These are phyloP conservation scores for Saguinus midas DNA, from an alignment of 2,113 vertebrate genomes.

Conservation along the genomic window DNA sequence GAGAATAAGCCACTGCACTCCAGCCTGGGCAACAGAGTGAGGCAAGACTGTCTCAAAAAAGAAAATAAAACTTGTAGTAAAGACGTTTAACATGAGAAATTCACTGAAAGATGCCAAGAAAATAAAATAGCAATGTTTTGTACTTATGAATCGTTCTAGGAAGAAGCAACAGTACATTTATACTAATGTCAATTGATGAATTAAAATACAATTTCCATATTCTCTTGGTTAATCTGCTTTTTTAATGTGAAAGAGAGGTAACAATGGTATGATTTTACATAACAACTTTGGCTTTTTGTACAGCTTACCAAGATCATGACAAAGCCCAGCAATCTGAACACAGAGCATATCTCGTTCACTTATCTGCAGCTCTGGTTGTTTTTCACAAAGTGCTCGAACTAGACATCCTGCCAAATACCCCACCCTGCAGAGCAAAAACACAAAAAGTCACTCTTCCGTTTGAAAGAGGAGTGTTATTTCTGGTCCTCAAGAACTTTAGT, in stretches of 20 bases:
- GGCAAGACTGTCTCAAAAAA: background rate
- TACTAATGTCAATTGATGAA: background rate
- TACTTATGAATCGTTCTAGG: background rate
- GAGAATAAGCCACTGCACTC: too few species aligned
- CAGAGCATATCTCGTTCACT: slow-evolving; percentile 90
- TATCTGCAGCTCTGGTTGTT: slow-evolving; percentile 92
- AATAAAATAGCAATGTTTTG: background rate
- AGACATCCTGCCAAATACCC: slow-evolving; percentile 91
- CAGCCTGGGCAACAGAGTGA: too few species aligned
- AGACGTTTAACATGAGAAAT: background rate
- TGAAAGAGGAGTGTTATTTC: background rate
- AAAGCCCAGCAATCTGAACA: slow-evolving; percentile 97
- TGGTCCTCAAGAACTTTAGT: background rate
- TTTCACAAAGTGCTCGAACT: slow-evolving; percentile 85
- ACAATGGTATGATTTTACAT: background rate
- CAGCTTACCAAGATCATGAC: slow-evolving; percentile 94
- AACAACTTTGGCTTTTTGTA: background rate
- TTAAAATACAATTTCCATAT: background rate
- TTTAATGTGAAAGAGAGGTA: background rate
- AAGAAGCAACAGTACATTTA: background rate
- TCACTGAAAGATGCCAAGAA: background rate
- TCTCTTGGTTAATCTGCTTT: background rate
- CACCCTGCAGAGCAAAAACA: slow-evolving; percentile 83
- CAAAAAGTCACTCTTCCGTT: background rate
- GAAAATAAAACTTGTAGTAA: background rate